Percentiles rank a stretch among this genome's conserved stretches.
Evolutionary conservation across 2,888 invertebrate species (phyloP).

Genomic region (Erebia ligea): DNA sequence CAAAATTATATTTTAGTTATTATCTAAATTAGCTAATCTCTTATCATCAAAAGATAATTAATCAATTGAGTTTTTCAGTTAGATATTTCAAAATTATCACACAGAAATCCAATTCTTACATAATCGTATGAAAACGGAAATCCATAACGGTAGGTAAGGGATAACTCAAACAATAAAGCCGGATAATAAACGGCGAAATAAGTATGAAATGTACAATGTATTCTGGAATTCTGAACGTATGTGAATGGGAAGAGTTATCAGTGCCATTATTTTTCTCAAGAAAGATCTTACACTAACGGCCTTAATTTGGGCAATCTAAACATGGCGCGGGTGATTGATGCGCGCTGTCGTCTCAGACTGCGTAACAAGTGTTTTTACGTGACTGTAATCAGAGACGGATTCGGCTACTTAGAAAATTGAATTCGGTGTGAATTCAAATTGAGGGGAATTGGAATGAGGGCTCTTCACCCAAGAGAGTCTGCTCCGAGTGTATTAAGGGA

Average conservation of each 20-base stretch:
- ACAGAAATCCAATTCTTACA: neutral
- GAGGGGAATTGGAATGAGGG: conserved; percentile 18
- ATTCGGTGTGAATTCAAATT: conserved; percentile 33
- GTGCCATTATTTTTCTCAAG: conserved; percentile 65
- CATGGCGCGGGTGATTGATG: conserved; percentile 66
- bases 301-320: conserved; percentile 75
- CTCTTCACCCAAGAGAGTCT: conserved; percentile 3
- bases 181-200: neutral
- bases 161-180: conserved; percentile 5
- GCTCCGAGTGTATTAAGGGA: conserved; percentile 18
- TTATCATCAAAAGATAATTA: neutral
- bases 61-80: too few relatives aligned
- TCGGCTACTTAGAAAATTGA: conserved; percentile 34
- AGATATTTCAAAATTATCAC: too few relatives aligned
- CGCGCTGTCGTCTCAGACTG: conserved; percentile 52
- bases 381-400: conserved; percentile 27
- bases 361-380: conserved; percentile 75
- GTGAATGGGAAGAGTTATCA: conserved; percentile 57
- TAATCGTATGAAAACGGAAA: neutral
- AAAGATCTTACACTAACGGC: conserved; percentile 57
- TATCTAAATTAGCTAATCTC: neutral
- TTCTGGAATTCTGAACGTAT: conserved; percentile 44
- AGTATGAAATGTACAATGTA: conserved; percentile 34
- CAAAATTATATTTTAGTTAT: neutral
- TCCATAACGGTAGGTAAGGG: neutral